Base-by-base conservation (phyloP, 2,888 invertebrate species). In the Rhamphomyia laevipes region DNA sequence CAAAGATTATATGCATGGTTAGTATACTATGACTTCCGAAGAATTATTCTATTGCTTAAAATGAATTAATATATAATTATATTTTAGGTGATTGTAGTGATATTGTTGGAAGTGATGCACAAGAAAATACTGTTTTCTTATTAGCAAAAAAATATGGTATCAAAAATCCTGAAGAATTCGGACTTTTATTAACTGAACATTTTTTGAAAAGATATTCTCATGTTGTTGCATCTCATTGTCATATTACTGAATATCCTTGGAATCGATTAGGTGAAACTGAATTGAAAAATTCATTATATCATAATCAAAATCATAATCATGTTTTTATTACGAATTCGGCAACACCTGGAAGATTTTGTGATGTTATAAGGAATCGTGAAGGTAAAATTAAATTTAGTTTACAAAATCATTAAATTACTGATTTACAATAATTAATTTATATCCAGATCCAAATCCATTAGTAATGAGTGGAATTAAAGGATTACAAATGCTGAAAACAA, bases 1-100 rank as follows among this genome's bases (percentile, higher is more conserved):
- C 2, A 35, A 35, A 9, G 35, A 35, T n/a, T 35, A n/a, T n/a
- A 13, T n/a, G 7, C 2, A 35, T 35, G 35, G 35, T 35, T n/a
- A 35, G 33, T 33, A 30, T 11, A 30, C 11, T 9, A 30, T 9
- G 11, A 9, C 11, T 30, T 33, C 33, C 9, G 33, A 9, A 11
- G 7, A 33, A 35, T 35, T 35, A 4, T 35, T 35, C 30, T 30
- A 9, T n/a, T 13, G 12, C 4, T 33, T 11, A 11, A 35, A 35
- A 35, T n/a, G 33, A 33, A 33, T 35, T 7, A 27, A 27, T 7
- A 27, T 72, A 75, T 47, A 4, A 13, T n/a, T 35, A 2, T 5
- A 13, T n/a, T 35, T 2, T n/a, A 35, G 35, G 35, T 35, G 35
- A 35, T 35, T 35, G 35, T 35, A 35, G n/a, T 35, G 35, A 35